Evolutionary conservation across 2,888 invertebrate genomes (phyloP).

Genomic region (Hydraecia micacea): DNA sequence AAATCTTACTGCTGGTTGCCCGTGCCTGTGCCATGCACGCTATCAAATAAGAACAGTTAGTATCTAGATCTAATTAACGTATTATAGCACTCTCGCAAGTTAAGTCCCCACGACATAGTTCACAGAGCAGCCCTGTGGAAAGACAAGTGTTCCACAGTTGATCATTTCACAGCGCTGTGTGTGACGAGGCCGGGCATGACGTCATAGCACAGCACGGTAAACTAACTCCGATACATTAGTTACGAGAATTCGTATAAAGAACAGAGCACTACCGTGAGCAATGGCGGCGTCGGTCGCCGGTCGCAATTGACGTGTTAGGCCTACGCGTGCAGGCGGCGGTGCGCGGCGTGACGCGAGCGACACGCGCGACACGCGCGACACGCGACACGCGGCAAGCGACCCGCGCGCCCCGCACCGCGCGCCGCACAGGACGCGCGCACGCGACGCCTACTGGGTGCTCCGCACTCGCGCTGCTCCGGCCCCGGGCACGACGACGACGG

Average conservation of each 20-base stretch:
- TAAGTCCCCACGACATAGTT: neutral
- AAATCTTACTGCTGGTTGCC: constrained; percentile 56
- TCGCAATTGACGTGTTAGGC: constrained; percentile 90
- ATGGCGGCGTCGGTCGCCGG: constrained; percentile 87
- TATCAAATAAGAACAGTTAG: constrained; percentile 39
- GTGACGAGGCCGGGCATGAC: constrained; percentile 32
- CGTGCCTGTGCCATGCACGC: constrained; percentile 63
- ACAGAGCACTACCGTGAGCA: constrained; percentile 88
- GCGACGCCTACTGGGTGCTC: constrained; percentile 83
- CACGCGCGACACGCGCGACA: constrained; percentile 66
- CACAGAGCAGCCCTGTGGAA: constrained; percentile 39
- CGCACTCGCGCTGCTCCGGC: constrained; percentile 38
- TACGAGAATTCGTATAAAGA: constrained; percentile 79
- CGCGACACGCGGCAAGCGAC: neutral
- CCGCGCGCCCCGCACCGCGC: constrained; percentile 48
- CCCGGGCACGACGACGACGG: constrained; percentile 25
- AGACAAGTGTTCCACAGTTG: constrained; percentile 52
- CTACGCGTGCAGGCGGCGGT: constrained; percentile 77
- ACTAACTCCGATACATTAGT: constrained; percentile 65
- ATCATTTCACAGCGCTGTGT: constrained; percentile 40
- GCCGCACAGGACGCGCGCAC: constrained; percentile 68
- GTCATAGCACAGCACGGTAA: constrained; percentile 64
- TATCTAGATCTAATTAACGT: constrained; percentile 46
- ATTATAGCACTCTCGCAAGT: constrained; percentile 23
- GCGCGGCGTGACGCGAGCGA: constrained; percentile 54